Base-by-base conservation (phyloP, 2,888 invertebrate species). In the Machimus atricapillus region DNA sequence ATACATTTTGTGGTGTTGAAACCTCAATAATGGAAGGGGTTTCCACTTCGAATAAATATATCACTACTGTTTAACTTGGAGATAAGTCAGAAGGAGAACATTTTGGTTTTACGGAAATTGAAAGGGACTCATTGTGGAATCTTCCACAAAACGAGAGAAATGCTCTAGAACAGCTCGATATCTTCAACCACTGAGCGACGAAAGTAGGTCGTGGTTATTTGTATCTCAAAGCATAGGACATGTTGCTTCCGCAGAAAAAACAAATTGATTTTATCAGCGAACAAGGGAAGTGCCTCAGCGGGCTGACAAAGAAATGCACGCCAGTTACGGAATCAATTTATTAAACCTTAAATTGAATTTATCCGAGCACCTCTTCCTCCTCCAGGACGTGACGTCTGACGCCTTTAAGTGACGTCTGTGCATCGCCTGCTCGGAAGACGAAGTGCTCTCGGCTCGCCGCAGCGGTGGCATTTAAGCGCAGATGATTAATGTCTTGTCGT, bases 401-500 rank as follows among this genome's bases (percentile, higher is more conserved):
- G 66, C 27, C 19, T 66, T 66, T 66, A 66, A 66, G 27, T 19
- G 23, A 66, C 23, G 27, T 66, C 27, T 43, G 43, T 46, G 43
- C 66, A 66, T 23, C 66, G 19, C 19, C 19, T 8, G 66, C 9
- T 66, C 27, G 8, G 9, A 66, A 27, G 66, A 66, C n/a, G 27
- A 4, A 27, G 66, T 19, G 27, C 19, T 66, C 19, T 66, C 19
- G 66, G 27, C 23, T 66, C 2, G 4, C 66, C 27, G 19, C 27
- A 9, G 19, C 66, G 23, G 8, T 23, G 82, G 37, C 52, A 52
- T 31, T 56, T 82, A 58, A 82, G 52, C 37, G 31, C 34, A 8
- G 66, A 82, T 82, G 82, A 82, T 82, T 58, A 82, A 82, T 82
- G 82, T 52, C 19, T 34, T 34, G 37, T 40, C 40, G 40, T 82